Evolutionary conservation across 2,113 vertebrate genomes (phyloP).

Genomic region (Thomomys bottae): DNA sequence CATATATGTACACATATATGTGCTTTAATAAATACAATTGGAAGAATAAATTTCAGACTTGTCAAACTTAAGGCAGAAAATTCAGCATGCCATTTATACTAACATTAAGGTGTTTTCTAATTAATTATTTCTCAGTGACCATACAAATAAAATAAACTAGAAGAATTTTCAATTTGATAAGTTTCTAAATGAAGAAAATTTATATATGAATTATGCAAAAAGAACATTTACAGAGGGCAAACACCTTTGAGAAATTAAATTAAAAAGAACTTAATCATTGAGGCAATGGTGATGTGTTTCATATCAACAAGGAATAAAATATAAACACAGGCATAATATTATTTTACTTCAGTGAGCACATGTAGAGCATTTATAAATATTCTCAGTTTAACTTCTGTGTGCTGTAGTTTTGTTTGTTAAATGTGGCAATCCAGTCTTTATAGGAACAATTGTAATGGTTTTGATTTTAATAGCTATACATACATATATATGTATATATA

Average conservation of each 20-base stretch:
- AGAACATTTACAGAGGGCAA: neutral
- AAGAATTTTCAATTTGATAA: neutral
- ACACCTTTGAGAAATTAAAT: neutral
- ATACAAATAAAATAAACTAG: neutral
- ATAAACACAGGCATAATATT: neutral
- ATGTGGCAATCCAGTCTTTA: neutral
- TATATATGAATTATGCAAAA: neutral
- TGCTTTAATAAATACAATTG: neutral
- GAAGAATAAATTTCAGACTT: neutral
- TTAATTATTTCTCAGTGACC: neutral
- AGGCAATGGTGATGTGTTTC: neutral
- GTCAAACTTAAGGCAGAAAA: neutral
- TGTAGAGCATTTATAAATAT: neutral
- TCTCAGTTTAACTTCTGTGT: neutral
- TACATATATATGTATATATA: too few relatives aligned
- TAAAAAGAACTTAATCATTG: neutral
- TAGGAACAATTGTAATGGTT: neutral
- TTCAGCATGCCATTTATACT: neutral
- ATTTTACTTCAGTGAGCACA: neutral
- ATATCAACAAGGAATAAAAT: neutral
- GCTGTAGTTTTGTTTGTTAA: constrained; percentile 30
- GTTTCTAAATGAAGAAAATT: neutral
- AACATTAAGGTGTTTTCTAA: neutral
- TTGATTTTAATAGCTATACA: constrained; percentile 33
- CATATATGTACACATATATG: too few relatives aligned